Conservation (phyloP, 2,888 invertebrate species). For the Pachycephus smyrnensis region DNA sequence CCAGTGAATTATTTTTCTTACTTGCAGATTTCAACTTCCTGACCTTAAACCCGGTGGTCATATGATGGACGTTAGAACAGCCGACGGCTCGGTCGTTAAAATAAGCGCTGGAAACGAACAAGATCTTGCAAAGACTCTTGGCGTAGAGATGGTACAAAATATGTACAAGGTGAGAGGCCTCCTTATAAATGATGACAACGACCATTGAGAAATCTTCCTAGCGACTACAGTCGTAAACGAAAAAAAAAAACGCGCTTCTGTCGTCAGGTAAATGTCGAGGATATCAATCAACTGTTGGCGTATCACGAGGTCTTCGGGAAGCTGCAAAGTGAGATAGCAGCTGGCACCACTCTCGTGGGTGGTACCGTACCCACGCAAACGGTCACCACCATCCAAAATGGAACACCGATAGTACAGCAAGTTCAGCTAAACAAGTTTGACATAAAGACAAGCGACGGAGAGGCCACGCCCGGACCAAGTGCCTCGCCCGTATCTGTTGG, state of each 20-base stretch:
- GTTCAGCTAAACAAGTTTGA: conserved; percentile 65
- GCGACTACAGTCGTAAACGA: not conserved
- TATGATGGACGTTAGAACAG: conserved; percentile 74
- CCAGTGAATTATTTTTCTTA: conserved; percentile 15
- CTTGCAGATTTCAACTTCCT: conserved; percentile 64
- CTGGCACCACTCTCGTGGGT: conserved; percentile 66
- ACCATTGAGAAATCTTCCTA: not conserved
- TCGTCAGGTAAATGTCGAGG: conserved; percentile 78
- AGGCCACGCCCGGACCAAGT: conserved; percentile 65
- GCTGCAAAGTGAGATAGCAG: conserved; percentile 71
- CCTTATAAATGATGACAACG: not conserved
- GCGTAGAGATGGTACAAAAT: conserved; percentile 82
- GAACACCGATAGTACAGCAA: conserved; percentile 62
- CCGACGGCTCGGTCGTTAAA: conserved; percentile 81
- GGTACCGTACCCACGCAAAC: conserved; percentile 64
- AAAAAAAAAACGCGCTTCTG: conserved; percentile 2
- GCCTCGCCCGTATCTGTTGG: conserved; percentile 74
- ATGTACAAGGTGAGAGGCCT: conserved; percentile 75
- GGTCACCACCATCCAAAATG: conserved; percentile 64
- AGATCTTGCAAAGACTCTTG: conserved; percentile 72
- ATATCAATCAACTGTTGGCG: conserved; percentile 84
- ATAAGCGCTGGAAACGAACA: conserved; percentile 76
- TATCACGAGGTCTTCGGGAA: conserved; percentile 89
- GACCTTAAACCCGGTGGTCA: conserved; percentile 67
- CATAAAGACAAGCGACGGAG: conserved; percentile 60